Evolutionary conservation across 2,888 invertebrate species (phyloP).

Genomic region (Proisotoma minuta): DNA sequence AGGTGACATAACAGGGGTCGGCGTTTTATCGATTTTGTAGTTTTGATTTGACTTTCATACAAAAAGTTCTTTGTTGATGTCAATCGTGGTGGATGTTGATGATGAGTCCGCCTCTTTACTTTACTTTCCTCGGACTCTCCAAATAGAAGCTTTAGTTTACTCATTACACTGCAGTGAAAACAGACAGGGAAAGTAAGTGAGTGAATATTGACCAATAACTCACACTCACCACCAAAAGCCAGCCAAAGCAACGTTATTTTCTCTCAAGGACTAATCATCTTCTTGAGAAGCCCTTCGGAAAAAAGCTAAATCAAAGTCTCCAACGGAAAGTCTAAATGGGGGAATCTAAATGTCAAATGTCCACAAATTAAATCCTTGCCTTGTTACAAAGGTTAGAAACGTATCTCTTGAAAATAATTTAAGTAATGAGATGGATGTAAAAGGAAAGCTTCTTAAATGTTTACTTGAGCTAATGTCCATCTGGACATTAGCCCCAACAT

Average conservation of each 20-base stretch:
- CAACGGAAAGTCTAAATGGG: neutral
- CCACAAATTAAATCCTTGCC: too few relatives aligned
- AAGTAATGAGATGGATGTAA: too few relatives aligned
- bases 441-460: too few relatives aligned
- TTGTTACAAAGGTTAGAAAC: too few relatives aligned
- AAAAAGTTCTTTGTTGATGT: too few relatives aligned
- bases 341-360: neutral
- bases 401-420: too few relatives aligned
- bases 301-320: neutral
- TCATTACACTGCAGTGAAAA: neutral
- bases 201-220: neutral
- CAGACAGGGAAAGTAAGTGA: neutral
- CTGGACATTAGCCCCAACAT: too few relatives aligned
- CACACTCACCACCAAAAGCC: too few relatives aligned
- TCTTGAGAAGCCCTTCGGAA: neutral
- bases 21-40: neutral
- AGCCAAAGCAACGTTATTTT: neutral
- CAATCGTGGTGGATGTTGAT: neutral
- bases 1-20: too few relatives aligned
- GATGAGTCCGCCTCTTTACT: neutral
- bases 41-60: neutral
- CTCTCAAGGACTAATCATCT: neutral
- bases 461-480: too few relatives aligned
- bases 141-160: neutral
- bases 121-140: neutral